Percentiles rank a stretch among this genome's conserved stretches.
phyloP scores from a whole-genome alignment of 92 coral and sea anemone species.

The Desmophyllum pertusum region DNA sequence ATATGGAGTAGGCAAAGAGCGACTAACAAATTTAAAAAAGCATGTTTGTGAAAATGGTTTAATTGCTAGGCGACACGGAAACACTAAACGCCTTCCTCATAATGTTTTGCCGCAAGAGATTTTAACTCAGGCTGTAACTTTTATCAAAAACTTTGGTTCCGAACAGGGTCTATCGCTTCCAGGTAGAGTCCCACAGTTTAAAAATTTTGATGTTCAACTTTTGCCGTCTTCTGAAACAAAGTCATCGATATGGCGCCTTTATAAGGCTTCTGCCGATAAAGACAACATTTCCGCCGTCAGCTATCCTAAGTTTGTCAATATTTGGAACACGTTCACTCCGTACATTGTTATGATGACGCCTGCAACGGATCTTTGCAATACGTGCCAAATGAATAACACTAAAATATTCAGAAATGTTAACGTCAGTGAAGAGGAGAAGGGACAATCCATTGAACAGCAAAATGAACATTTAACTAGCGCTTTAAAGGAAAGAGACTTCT shows the following conservation, averaged over 20 bases:
- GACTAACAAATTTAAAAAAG: background rate
- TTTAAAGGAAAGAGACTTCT: conserved; percentile 41
- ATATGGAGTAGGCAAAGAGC: conserved; percentile 9
- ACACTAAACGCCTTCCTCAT: conserved; percentile 4
- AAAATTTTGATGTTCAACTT: conserved; percentile 18
- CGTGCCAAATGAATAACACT: conserved; percentile 39
- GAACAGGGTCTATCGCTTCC: conserved; percentile 32
- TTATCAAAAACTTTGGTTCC: conserved; percentile 20
- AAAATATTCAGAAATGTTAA: conserved; percentile 33
- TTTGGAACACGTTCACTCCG: conserved; percentile 36
- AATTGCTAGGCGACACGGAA: background rate
- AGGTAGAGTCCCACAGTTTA: conserved; percentile 31
- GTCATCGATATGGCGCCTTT: conserved; percentile 28
- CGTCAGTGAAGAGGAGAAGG: conserved; percentile 37
- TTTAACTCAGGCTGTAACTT: background rate
- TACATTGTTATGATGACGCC: conserved; percentile 41
- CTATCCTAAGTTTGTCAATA: conserved; percentile 28
- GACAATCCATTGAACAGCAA: conserved; percentile 32
- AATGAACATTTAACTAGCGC: conserved; percentile 35
- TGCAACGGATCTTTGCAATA: conserved; percentile 43
- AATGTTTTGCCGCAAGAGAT: conserved; percentile 8
- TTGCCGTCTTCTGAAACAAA: conserved; percentile 21
- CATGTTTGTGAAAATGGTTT: background rate
- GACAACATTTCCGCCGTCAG: conserved; percentile 19
- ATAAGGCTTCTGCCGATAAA: conserved; percentile 7